These are phyloP conservation scores for Poeciliopsis gracilis DNA, from an alignment of 2,797 vertebrate species.

Conservation along the genomic window DNA sequence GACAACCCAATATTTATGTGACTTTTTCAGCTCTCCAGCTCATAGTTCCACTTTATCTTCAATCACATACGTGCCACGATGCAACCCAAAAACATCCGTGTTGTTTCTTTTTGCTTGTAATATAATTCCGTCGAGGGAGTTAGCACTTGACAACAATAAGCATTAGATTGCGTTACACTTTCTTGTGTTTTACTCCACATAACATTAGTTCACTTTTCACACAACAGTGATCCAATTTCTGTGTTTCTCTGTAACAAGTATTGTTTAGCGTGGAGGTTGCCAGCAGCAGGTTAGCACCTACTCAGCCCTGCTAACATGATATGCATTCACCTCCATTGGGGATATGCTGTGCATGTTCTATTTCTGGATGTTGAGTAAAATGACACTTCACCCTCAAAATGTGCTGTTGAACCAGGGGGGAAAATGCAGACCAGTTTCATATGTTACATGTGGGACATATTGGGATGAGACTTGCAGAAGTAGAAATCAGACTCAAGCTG, in stretches of 20 bases:
- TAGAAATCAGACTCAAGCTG: not conserved
- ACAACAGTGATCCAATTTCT: slow-evolving; percentile 80
- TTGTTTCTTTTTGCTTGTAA: slow-evolving; percentile 66
- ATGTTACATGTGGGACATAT: slow-evolving; percentile 41
- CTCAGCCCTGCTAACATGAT: slow-evolving; percentile 78
- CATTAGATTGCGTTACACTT: slow-evolving; percentile 75
- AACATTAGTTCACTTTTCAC: slow-evolving; percentile 76
- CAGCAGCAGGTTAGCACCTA: slow-evolving; percentile 83
- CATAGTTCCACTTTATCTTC: slow-evolving; percentile 17
- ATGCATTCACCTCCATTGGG: slow-evolving; percentile 74
- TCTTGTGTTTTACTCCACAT: slow-evolving; percentile 73
- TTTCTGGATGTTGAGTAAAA: slow-evolving; percentile 78
- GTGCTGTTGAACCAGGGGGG: slow-evolving; percentile 43
- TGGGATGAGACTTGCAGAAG: slow-evolving; percentile 32
- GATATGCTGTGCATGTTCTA: slow-evolving; percentile 69
- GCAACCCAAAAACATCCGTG: slow-evolving; percentile 39
- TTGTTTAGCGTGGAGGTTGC: slow-evolving; percentile 79
- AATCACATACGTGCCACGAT: slow-evolving; percentile 11
- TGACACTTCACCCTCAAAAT: slow-evolving; percentile 74
- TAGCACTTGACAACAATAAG: slow-evolving; percentile 69
- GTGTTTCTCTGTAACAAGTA: slow-evolving; percentile 77
- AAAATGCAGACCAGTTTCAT: slow-evolving; percentile 24
- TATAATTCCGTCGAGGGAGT: slow-evolving; percentile 67
- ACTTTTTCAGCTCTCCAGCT: slow-evolving; percentile 2
- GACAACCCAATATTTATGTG: not conserved